phyloP scores from a whole-genome alignment of 92 coral and sea anemone species.

The Palythoa caribaeorum region DNA sequence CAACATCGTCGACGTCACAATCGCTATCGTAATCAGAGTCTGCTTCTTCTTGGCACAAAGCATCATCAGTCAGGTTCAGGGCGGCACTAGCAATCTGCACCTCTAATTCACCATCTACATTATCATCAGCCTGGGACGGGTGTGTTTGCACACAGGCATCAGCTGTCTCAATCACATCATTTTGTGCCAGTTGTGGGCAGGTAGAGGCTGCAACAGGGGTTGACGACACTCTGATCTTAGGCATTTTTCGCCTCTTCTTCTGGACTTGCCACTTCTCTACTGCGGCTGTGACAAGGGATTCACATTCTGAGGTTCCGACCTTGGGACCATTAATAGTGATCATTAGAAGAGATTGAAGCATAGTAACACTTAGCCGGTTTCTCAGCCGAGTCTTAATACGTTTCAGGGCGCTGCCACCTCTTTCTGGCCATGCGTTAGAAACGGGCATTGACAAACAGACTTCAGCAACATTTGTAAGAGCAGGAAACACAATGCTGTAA shows the following conservation, averaged over 20 bases:
- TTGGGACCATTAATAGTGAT: slow-evolving; percentile 51
- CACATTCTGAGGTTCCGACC: slow-evolving; percentile 56
- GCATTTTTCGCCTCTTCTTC: slow-evolving; percentile 55
- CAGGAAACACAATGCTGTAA: slow-evolving; percentile 56
- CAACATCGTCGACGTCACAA: neutral
- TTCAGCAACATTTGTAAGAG: slow-evolving; percentile 16
- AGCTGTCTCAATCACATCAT: slow-evolving; percentile 23
- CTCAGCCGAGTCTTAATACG: slow-evolving; percentile 54
- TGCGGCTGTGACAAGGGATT: slow-evolving; percentile 51
- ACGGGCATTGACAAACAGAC: too few species aligned
- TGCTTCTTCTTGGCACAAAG: slow-evolving; percentile 49
- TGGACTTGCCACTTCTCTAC: slow-evolving; percentile 49
- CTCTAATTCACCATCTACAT: neutral
- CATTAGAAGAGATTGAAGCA: slow-evolving; percentile 59
- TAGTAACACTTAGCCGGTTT: slow-evolving; percentile 44
- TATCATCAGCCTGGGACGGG: slow-evolving; percentile 38
- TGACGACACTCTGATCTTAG: neutral
- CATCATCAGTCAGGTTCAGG: slow-evolving; percentile 51
- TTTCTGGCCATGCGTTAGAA: slow-evolving; percentile 58
- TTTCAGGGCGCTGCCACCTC: slow-evolving; percentile 59
- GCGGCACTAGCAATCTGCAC: slow-evolving; percentile 59
- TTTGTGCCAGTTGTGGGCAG: slow-evolving; percentile 23
- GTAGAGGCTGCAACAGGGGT: slow-evolving; percentile 15
- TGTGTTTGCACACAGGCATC: slow-evolving; percentile 56
- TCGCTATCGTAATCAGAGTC: slow-evolving; percentile 46